Conservation (phyloP, 2,888 invertebrate genomes). For the Microdon myrmicae region DNA sequence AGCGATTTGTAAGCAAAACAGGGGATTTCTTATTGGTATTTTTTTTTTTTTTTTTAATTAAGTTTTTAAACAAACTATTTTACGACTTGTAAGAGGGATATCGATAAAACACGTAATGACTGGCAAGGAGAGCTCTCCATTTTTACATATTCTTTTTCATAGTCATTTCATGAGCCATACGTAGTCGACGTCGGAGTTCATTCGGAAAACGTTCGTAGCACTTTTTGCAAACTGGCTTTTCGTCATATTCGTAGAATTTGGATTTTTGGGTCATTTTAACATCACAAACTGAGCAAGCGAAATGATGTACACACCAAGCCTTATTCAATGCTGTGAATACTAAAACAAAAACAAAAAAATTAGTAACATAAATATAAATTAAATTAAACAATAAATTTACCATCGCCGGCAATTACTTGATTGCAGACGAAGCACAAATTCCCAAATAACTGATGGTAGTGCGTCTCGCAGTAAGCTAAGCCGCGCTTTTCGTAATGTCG, state of each 20-base stretch:
- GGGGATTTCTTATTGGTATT: too few relatives aligned
- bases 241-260: slow-evolving; percentile 98
- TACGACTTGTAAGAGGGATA: too few relatives aligned
- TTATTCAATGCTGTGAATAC: slow-evolving; percentile 98
- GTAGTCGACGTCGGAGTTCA: slow-evolving; percentile 91
- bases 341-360: slow-evolving; percentile 66
- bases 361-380: background rate
- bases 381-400: slow-evolving; percentile 70
- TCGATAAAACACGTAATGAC: slow-evolving; percentile 9
- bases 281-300: slow-evolving; percentile 97
- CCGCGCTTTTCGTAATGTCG: slow-evolving; percentile 99
- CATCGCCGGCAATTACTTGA: slow-evolving; percentile 96
- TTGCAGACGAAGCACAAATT: slow-evolving; percentile 99
- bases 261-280: slow-evolving; percentile 95
- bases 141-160: slow-evolving; percentile 68
- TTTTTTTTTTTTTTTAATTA: too few relatives aligned
- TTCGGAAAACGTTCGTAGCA: slow-evolving; percentile 97
- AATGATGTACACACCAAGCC: slow-evolving; percentile 99
- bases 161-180: slow-evolving; percentile 86
- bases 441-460: slow-evolving; percentile 98
- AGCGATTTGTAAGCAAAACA: too few relatives aligned
- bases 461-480: slow-evolving; percentile 98
- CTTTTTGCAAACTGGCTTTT: slow-evolving; percentile 97
- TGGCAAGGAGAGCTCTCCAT: slow-evolving; percentile 12
- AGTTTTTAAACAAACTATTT: too few relatives aligned